Base-by-base conservation (phyloP, 2,797 vertebrate genomes). In the Brachymystax lenok region DNA sequence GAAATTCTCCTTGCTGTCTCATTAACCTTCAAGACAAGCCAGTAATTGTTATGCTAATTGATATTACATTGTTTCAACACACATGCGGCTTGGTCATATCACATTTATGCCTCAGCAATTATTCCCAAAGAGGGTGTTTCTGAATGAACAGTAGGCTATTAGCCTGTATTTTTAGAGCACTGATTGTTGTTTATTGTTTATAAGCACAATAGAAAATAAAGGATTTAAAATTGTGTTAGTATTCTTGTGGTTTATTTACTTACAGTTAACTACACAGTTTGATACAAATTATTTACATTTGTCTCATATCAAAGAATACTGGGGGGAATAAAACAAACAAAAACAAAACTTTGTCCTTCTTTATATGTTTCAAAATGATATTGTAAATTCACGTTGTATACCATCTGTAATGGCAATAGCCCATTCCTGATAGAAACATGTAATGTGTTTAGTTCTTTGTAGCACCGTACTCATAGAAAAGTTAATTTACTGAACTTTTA, bases 231-330 rank as follows among this genome's bases (percentile, higher is more conserved):
- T 73, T 33, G 21, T 0, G 68, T 78, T 78, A 77, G 56, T 67
- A 75, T 82, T 75, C 28, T 73, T 78, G 52, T 84, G 16, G 70
- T 88, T 90, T 87, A 87, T 85, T 87, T 70, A 80, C 77, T 85
- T 70, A 81, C 74, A 77, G 80, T 83, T 81, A 84, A 80, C 86
- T 84, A 88, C 86, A 89, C 83, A 85, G 84, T 87, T 83, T 82
- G 76, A 89, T 92, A 89, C 88, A 90, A 91, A 89, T 85, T 86
- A 89, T 91, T 77, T 87, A 91, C 90, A 90, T 77, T 74, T 82
- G 73, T 46, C 54, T 79, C 82, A 80, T 88, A 87, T 80, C 83
- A 88, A 90, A 87, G 71, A 86, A 81, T 81, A 76, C 10, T 78
- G 83, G 78, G 46, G 27, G 54, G 50, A 69, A 79, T 24, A 24